These are phyloP conservation scores for Gasteruption jaculator DNA, from an alignment of 2,888 invertebrate species.

Conservation along the genomic window DNA sequence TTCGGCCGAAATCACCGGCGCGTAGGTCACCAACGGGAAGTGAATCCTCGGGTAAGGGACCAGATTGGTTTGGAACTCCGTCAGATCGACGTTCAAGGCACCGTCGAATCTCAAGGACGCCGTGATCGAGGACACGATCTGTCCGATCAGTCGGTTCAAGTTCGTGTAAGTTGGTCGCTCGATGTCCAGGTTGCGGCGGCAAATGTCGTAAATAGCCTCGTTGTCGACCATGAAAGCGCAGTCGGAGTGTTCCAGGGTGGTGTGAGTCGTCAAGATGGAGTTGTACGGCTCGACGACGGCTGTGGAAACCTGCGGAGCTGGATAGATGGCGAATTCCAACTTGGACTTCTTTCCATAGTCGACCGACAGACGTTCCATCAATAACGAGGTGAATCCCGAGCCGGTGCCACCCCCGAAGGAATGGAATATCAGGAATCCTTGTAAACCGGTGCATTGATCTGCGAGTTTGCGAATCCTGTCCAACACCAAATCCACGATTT, in stretches of 20 bases:
- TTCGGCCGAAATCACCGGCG: slow-evolving; percentile 67
- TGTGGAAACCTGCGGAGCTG: slow-evolving; percentile 55
- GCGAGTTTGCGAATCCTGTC: slow-evolving; percentile 76
- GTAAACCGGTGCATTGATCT: slow-evolving; percentile 80
- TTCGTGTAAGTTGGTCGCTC: slow-evolving; percentile 66
- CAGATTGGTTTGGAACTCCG: slow-evolving; percentile 83
- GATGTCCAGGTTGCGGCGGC: slow-evolving; percentile 55
- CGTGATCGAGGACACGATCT: slow-evolving; percentile 79
- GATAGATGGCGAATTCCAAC: slow-evolving; percentile 69
- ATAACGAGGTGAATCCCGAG: slow-evolving; percentile 81
- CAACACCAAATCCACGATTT: slow-evolving; percentile 78
- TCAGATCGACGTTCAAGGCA: slow-evolving; percentile 80
- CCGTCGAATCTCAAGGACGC: slow-evolving; percentile 84
- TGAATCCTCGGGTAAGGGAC: slow-evolving; percentile 90
- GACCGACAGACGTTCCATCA: slow-evolving; percentile 72
- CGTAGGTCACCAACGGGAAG: slow-evolving; percentile 72
- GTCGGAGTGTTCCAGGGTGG: slow-evolving; percentile 27
- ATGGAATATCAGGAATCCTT: slow-evolving; percentile 87
- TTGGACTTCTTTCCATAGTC: slow-evolving; percentile 77
- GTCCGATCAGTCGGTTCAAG: slow-evolving; percentile 66
- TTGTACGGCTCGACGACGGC: slow-evolving; percentile 63
- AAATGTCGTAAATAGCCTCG: slow-evolving; percentile 27
- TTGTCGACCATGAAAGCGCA: slow-evolving; percentile 27
- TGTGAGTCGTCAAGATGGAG: slow-evolving; percentile 56
- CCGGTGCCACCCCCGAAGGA: slow-evolving; percentile 85